These are phyloP conservation scores for Apeira syringaria DNA, from an alignment of 2,888 invertebrate species.

Conservation along the genomic window DNA sequence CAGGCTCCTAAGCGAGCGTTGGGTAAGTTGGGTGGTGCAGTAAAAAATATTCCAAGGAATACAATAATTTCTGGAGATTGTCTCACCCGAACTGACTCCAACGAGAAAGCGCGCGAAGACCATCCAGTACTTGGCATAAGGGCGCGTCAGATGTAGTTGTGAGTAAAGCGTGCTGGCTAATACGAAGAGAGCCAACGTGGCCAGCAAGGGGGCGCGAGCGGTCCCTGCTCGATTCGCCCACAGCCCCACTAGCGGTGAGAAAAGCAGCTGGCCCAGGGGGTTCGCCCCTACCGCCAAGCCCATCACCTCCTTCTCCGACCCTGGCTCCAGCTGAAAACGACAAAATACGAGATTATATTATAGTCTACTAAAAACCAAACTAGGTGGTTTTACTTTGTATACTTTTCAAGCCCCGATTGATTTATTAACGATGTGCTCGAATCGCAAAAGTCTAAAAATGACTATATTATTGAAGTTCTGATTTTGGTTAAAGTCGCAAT, in stretches of 20 bases:
- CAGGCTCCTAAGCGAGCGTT: too few species aligned
- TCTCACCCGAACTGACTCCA: constrained; percentile 93
- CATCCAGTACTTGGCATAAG: constrained; percentile 89
- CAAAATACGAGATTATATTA: too few species aligned
- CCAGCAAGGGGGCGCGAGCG: constrained; percentile 88
- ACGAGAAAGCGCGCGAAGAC: constrained; percentile 90
- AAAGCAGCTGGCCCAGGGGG: constrained; percentile 93
- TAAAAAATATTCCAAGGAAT: too few species aligned
- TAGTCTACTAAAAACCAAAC: too few species aligned
- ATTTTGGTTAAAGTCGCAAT: too few species aligned
- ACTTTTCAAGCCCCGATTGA: too few species aligned
- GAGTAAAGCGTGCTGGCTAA: constrained; percentile 90
- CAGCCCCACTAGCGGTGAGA: constrained; percentile 92
- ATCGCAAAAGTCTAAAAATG: too few species aligned
- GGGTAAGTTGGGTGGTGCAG: too few species aligned
- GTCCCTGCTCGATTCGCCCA: constrained; percentile 91
- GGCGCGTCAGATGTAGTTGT: constrained; percentile 87
- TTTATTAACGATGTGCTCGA: too few species aligned
- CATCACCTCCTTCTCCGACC: constrained; percentile 91
- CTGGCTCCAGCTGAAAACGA: constrained; percentile 87
- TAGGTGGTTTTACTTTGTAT: too few species aligned
- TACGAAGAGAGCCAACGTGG: constrained; percentile 88
- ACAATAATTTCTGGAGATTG: too few species aligned
- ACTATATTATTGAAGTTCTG: too few species aligned
- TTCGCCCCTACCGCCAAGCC: constrained; percentile 93